Percentiles rank a stretch among this genome's conserved stretches.
These are phyloP conservation scores for Thumatha senex DNA, from an alignment of 2,888 invertebrate genomes.

Conservation along the genomic window DNA sequence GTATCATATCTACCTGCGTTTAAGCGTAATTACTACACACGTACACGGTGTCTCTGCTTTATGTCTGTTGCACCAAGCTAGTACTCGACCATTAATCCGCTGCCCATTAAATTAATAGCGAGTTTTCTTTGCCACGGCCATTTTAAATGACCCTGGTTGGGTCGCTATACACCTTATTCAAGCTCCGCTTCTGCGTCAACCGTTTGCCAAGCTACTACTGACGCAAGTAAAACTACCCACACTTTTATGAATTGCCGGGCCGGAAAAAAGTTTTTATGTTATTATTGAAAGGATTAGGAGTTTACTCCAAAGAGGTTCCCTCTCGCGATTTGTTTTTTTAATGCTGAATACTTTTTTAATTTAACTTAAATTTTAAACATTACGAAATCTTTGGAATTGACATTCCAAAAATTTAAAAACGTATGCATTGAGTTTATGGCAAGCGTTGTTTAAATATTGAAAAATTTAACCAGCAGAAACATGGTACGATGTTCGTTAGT, in stretches of 20 bases:
- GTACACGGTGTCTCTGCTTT: constrained; percentile 57
- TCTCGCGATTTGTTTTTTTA: constrained; percentile 14
- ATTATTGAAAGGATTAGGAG: constrained; percentile 25
- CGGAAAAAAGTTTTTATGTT: constrained; percentile 36
- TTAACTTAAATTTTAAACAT: neutral
- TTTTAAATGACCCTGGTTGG: constrained; percentile 54
- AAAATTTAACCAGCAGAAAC: constrained; percentile 39
- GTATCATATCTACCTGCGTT: constrained; percentile 45
- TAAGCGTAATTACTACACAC: constrained; percentile 56
- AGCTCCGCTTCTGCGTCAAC: constrained; percentile 32
- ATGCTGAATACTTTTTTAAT: constrained; percentile 3
- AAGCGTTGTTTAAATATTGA: constrained; percentile 32
- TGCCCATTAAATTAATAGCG: constrained; percentile 70
- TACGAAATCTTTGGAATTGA: constrained; percentile 6
- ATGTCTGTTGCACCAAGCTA: constrained; percentile 36
- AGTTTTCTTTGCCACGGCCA: constrained; percentile 63
- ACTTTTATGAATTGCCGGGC: constrained; percentile 51
- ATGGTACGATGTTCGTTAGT: constrained; percentile 49
- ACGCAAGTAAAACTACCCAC: constrained; percentile 53
- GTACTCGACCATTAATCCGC: constrained; percentile 31
- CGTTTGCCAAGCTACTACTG: constrained; percentile 37
- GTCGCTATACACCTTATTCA: constrained; percentile 58
- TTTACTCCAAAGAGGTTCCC: constrained; percentile 11
- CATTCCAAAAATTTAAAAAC: constrained; percentile 13
- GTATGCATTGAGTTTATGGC: constrained; percentile 21